Evolutionary conservation across 2,888 invertebrate species (phyloP).

Genomic region (Amitus sp.): DNA sequence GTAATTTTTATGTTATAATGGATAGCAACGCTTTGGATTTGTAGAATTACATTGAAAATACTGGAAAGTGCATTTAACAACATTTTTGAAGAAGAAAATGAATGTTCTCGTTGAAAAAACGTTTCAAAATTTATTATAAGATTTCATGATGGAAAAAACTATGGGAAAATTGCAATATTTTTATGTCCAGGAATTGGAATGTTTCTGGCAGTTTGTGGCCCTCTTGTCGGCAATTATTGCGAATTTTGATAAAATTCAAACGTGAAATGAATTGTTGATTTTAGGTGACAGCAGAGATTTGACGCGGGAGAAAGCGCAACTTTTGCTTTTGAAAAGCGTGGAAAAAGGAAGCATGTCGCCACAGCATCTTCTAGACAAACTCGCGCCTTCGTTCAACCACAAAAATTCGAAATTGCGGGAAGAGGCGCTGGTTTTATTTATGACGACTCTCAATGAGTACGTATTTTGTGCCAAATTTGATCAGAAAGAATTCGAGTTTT

Average conservation of each 20-base stretch:
- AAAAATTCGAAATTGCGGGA: slow-evolving; percentile 94
- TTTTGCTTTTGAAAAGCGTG: slow-evolving; percentile 78
- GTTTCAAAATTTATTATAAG: too few species aligned
- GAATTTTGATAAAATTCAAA: background rate
- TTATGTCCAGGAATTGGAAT: too few species aligned
- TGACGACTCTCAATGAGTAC: slow-evolving; percentile 85
- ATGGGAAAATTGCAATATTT: background rate
- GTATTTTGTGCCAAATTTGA: slow-evolving; percentile 47
- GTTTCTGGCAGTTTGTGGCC: too few species aligned
- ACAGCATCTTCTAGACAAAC: slow-evolving; percentile 78
- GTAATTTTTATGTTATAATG: too few species aligned
- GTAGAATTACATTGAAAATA: too few species aligned
- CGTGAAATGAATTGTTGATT: slow-evolving; percentile 13
- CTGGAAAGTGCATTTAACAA: too few species aligned
- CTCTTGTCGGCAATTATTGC: too few species aligned
- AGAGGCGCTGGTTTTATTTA: slow-evolving; percentile 85
- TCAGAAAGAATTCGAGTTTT: too few species aligned
- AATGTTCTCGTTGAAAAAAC: too few species aligned
- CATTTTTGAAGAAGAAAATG: too few species aligned
- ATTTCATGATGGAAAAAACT: too few species aligned
- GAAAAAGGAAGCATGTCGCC: slow-evolving; percentile 76
- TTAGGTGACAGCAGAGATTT: slow-evolving; percentile 73
- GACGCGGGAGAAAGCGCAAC: slow-evolving; percentile 79
- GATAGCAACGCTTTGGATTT: too few species aligned
- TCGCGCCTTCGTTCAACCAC: slow-evolving; percentile 79